These are phyloP conservation scores for Eulemur albifrons DNA, from an alignment of 2,797 vertebrate genomes.

Conservation along the genomic window DNA sequence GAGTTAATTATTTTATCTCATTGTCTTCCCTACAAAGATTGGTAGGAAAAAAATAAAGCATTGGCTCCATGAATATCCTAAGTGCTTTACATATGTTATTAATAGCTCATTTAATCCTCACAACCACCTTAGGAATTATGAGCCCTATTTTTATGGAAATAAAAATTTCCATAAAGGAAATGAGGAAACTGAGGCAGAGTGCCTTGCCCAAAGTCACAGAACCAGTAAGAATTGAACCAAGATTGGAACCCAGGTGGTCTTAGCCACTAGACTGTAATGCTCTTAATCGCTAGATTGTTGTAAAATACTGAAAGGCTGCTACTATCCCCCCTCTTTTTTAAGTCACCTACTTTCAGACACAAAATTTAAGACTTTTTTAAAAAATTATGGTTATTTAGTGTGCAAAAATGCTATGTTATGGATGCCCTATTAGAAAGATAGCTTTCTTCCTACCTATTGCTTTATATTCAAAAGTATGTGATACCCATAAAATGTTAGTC, in stretches of 20 bases:
- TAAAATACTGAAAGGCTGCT: not conserved
- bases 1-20: slow-evolving; percentile 35
- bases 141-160: not conserved
- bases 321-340: not conserved
- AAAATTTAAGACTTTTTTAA: not conserved
- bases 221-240: not conserved
- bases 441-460: not conserved
- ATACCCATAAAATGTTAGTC: not conserved
- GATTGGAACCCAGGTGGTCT: not conserved
- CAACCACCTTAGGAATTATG: not conserved
- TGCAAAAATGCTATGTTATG: not conserved
- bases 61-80: not conserved
- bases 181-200: not conserved
- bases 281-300: not conserved
- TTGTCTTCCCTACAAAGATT: not conserved
- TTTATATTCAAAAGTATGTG: slow-evolving; percentile 28
- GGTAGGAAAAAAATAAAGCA: not conserved
- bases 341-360: not conserved
- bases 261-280: not conserved
- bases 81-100: not conserved
- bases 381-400: not conserved
- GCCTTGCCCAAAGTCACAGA: not conserved
- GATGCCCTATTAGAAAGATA: not conserved
- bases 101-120: slow-evolving; percentile 16
- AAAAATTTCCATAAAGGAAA: not conserved